These are phyloP conservation scores for Seriola dumerili DNA, from an alignment of 2,113 vertebrate species.

Conservation along the genomic window DNA sequence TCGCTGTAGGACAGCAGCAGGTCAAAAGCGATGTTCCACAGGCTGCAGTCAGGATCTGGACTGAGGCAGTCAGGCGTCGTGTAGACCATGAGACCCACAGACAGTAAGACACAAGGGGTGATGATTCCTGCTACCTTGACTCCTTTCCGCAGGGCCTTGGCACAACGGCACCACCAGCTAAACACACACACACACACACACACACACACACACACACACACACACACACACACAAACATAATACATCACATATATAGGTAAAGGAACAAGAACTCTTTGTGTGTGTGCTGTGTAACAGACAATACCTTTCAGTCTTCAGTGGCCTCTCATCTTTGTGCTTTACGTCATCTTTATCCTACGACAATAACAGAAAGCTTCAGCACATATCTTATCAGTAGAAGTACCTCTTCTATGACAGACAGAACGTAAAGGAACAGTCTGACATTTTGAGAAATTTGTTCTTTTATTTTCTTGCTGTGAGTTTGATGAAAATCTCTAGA, in stretches of 20 bases:
- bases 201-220: background rate
- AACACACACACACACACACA: background rate
- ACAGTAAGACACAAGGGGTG: background rate
- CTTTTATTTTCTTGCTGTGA: too few relatives aligned
- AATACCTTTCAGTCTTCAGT: background rate
- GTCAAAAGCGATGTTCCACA: background rate
- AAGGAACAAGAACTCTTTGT: background rate
- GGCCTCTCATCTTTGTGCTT: background rate
- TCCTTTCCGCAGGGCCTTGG: background rate
- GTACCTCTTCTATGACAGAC: too few relatives aligned
- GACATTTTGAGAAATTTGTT: too few relatives aligned
- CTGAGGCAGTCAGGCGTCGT: background rate
- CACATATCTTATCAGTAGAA: background rate
- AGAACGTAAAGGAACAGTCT: too few relatives aligned
- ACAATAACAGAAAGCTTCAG: background rate
- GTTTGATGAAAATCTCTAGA: too few relatives aligned
- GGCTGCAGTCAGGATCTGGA: background rate
- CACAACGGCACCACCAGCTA: background rate
- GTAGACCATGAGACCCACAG: background rate
- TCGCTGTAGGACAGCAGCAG: background rate
- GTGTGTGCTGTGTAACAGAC: background rate
- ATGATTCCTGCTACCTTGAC: background rate
- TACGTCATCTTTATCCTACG: background rate
- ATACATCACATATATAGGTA: background rate
- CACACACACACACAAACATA: background rate